These are phyloP conservation scores for Lampris incognitus DNA, from an alignment of 2,113 vertebrate species.

Conservation along the genomic window DNA sequence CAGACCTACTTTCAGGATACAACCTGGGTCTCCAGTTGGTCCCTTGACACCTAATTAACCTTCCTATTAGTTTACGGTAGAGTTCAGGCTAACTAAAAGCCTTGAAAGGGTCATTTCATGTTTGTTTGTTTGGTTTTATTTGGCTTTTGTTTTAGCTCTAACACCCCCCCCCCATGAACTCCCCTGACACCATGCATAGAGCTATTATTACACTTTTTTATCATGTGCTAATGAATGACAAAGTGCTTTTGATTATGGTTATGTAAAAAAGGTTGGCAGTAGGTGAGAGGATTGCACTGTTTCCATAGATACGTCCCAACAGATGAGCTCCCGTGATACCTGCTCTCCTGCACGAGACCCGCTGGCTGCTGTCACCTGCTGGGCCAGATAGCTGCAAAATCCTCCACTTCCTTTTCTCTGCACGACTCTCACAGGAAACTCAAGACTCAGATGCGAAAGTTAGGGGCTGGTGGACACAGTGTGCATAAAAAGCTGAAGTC, in stretches of 20 bases:
- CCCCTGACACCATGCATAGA: background rate
- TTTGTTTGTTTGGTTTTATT: background rate
- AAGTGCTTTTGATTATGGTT: conserved; percentile 20
- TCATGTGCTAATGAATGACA: conserved; percentile 26
- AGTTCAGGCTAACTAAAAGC: background rate
- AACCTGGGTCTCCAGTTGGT: conserved; percentile 47
- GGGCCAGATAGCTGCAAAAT: conserved; percentile 4
- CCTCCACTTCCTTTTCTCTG: too few species aligned
- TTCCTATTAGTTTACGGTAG: conserved; percentile 1
- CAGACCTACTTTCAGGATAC: conserved; percentile 40
- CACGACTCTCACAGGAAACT: too few species aligned
- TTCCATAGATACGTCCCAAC: conserved; percentile 82
- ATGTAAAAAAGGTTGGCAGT: conserved; percentile 19
- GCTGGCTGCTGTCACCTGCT: conserved; percentile 20
- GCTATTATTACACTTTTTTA: background rate
- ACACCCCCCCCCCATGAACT: too few species aligned
- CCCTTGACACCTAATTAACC: conserved; percentile 80
- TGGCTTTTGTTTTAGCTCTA: background rate
- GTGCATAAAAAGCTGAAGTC: too few species aligned
- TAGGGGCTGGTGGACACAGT: background rate
- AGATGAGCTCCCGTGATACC: conserved; percentile 68
- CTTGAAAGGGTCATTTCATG: background rate
- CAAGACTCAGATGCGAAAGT: background rate
- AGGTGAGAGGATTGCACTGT: conserved; percentile 59
- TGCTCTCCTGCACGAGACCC: conserved; percentile 9